phyloP scores from a whole-genome alignment of 2,888 invertebrate species.

The Eremobia ochroleuca region DNA sequence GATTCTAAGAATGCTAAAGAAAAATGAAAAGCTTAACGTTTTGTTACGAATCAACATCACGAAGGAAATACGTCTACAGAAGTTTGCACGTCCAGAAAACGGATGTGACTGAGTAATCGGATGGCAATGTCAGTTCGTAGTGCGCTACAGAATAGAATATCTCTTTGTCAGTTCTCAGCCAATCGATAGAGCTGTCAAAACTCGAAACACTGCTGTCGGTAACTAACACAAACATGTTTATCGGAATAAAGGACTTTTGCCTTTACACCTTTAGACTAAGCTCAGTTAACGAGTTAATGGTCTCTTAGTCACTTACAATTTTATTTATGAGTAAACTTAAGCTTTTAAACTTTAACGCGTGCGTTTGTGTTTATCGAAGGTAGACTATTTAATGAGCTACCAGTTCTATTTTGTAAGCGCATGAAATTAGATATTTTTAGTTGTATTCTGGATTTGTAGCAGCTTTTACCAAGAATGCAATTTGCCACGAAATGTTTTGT shows the following conservation, averaged over 20 bases:
- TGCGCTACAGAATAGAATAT: constrained; percentile 37
- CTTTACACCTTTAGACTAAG: constrained; percentile 28
- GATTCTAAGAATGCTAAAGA: neutral
- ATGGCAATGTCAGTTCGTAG: constrained; percentile 35
- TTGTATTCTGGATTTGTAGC: constrained; percentile 15
- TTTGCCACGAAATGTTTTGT: constrained; percentile 32
- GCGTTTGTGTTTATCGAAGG: constrained; percentile 62
- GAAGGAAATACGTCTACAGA: constrained; percentile 18
- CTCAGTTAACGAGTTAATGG: constrained; percentile 47
- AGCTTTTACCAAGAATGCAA: constrained; percentile 36
- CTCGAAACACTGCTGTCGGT: constrained; percentile 19
- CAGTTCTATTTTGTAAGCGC: constrained; percentile 35
- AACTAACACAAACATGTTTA: constrained; percentile 38
- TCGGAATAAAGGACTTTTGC: constrained; percentile 31
- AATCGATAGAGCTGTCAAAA: constrained; percentile 49
- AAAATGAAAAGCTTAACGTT: too few species aligned
- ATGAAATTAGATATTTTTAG: constrained; percentile 31
- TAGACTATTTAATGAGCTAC: constrained; percentile 66
- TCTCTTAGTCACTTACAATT: constrained; percentile 34
- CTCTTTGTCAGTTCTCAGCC: constrained; percentile 33
- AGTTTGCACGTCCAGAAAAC: constrained; percentile 28
- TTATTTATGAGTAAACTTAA: constrained; percentile 58
- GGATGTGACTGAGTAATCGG: constrained; percentile 41
- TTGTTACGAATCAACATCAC: neutral
- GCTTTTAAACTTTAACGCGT: constrained; percentile 25